Evolutionary conservation across 2,797 vertebrate genomes (phyloP).

Genomic region (Diplodus sargus): DNA sequence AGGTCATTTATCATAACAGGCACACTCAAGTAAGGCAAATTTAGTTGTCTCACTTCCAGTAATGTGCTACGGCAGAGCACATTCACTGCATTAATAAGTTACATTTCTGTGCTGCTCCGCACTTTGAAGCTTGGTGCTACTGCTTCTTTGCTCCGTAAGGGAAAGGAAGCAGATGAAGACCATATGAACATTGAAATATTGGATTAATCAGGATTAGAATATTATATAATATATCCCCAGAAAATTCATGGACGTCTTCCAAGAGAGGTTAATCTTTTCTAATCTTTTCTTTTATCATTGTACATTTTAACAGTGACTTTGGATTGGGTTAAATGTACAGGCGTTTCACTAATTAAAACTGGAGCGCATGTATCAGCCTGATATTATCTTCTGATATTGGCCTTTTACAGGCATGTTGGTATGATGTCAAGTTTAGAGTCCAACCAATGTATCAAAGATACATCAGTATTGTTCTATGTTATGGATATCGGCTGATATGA

Average conservation of each 20-base stretch:
- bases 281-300: too few relatives aligned
- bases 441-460: too few relatives aligned
- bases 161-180: conserved; percentile 2
- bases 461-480: too few relatives aligned
- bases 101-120: background rate
- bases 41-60: conserved; percentile 35
- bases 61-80: conserved; percentile 38
- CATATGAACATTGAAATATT: conserved; percentile 1
- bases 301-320: background rate
- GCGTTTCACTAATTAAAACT: background rate
- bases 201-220: background rate
- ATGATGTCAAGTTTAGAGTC: too few relatives aligned
- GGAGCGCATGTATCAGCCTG: too few relatives aligned
- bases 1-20: conserved; percentile 68
- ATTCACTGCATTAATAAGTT: conserved; percentile 43
- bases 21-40: conserved; percentile 41
- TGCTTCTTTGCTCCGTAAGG: background rate
- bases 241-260: background rate
- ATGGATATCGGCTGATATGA: too few relatives aligned
- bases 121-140: background rate
- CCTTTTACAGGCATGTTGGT: too few relatives aligned
- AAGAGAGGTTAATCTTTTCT: background rate
- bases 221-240: too few relatives aligned
- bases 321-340: background rate
- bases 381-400: too few relatives aligned